Conservation (phyloP, 2,113 vertebrate genomes). For the Capreolus pygargus region DNA sequence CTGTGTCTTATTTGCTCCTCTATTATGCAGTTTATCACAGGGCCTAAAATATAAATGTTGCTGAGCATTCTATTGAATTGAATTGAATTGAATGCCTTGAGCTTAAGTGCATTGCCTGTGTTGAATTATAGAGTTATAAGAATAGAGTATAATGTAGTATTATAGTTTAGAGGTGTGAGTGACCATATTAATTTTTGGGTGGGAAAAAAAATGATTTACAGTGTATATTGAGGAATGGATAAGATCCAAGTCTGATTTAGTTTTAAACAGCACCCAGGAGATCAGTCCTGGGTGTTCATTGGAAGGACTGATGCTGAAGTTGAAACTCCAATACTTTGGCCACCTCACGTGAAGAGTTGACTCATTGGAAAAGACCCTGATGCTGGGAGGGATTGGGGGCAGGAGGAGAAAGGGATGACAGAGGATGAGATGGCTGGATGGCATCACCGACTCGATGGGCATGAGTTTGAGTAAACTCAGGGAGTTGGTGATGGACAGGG, state of each 20-base stretch:
- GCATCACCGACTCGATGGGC: too few relatives aligned
- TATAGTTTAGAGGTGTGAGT: neutral
- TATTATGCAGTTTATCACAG: neutral
- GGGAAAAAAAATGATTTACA: neutral
- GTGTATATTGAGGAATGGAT: neutral
- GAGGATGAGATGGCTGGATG: too few relatives aligned
- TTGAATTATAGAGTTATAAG: neutral
- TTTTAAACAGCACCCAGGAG: neutral
- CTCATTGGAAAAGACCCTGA: too few relatives aligned
- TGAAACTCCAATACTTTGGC: too few relatives aligned
- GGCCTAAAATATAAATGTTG: neutral
- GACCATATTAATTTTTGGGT: neutral
- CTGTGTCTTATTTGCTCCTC: constrained; percentile 10
- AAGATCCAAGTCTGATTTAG: neutral
- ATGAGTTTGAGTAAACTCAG: too few relatives aligned
- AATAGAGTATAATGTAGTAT: neutral
- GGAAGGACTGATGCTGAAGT: too few relatives aligned
- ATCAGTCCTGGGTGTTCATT: too few relatives aligned
- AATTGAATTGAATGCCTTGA: neutral
- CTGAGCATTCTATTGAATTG: neutral
- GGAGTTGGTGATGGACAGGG: too few relatives aligned
- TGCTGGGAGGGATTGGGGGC: too few relatives aligned
- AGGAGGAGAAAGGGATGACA: too few relatives aligned
- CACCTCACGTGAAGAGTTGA: too few relatives aligned
- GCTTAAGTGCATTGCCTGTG: neutral